Conservation (phyloP, 2,888 invertebrate genomes). For the Drosophila eohydei region DNA sequence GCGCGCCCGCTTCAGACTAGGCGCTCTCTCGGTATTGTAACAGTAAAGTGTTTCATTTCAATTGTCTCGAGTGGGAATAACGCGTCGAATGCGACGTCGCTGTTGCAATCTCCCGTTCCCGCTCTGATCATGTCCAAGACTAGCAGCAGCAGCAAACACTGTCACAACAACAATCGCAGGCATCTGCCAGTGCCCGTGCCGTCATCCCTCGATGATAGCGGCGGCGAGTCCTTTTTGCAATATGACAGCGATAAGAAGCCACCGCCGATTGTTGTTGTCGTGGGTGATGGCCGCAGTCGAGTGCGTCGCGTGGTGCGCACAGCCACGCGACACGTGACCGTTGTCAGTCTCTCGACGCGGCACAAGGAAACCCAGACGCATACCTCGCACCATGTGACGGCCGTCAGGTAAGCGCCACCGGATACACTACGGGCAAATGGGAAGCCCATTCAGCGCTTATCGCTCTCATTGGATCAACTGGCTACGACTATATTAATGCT, state of each 20-base stretch:
- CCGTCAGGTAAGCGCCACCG: conserved; percentile 84
- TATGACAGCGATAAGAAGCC: conserved; percentile 84
- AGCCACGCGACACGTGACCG: conserved; percentile 85
- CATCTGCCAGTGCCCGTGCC: conserved; percentile 52
- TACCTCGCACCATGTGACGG: conserved; percentile 85
- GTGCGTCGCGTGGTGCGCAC: conserved; percentile 85
- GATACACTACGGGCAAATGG: not conserved
- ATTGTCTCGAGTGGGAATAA: conserved; percentile 25
- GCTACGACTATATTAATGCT: not conserved
- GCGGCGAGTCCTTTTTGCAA: conserved; percentile 82
- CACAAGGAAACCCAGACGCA: conserved; percentile 85
- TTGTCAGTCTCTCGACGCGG: conserved; percentile 85
- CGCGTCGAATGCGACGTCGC: conserved; percentile 40
- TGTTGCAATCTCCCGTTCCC: conserved; percentile 33
- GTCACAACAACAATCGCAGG: conserved; percentile 54
- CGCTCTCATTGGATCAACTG: conserved; percentile 26
- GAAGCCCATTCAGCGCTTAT: conserved; percentile 29
- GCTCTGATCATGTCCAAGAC: conserved; percentile 76
- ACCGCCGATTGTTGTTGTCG: conserved; percentile 85
- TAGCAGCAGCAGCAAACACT: conserved; percentile 47
- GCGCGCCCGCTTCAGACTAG: conserved; percentile 3
- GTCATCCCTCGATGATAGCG: conserved; percentile 45
- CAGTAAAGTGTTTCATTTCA: conserved; percentile 28
- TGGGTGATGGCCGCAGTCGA: conserved; percentile 84
- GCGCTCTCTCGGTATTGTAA: conserved; percentile 19